Conservation (phyloP, 1,140 invertebrate genomes). For the Ctenoplectra terminalis region DNA sequence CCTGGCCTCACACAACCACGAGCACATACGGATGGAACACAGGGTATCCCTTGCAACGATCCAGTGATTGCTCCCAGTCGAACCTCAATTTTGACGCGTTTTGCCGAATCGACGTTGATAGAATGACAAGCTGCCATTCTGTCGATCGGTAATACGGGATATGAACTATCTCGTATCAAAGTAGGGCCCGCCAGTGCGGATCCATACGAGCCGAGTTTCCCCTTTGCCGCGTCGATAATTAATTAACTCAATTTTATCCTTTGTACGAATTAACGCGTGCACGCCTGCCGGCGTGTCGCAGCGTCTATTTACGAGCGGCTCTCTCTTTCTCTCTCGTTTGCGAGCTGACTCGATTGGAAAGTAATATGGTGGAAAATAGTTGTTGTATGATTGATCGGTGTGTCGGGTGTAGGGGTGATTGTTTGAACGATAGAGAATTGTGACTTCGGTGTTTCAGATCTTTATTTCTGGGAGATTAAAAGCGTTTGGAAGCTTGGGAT, state of each 20-base stretch:
- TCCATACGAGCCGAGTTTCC: background rate
- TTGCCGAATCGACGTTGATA: slow-evolving; percentile 48
- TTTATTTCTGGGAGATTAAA: too few species aligned
- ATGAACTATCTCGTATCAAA: slow-evolving; percentile 41
- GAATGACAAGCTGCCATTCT: slow-evolving; percentile 50
- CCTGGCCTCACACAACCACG: slow-evolving; percentile 17
- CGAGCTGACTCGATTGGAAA: background rate
- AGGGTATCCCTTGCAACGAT: background rate
- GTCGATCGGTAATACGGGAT: slow-evolving; percentile 37
- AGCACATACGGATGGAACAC: background rate
- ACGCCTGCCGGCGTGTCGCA: background rate
- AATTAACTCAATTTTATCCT: slow-evolving; percentile 40
- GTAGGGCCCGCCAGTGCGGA: background rate
- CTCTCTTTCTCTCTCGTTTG: background rate
- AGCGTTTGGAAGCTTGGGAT: too few species aligned
- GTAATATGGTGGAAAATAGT: background rate
- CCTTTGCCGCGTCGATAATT: slow-evolving; percentile 13
- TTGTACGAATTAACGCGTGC: background rate
- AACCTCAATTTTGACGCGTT: slow-evolving; percentile 52
- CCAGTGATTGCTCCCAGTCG: slow-evolving; percentile 24
- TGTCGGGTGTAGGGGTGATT: too few species aligned
- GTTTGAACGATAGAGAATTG: background rate
- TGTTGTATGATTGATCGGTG: background rate
- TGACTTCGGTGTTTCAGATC: too few species aligned
- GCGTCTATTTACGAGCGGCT: background rate